Conservation (phyloP, 2,888 invertebrate genomes). For the Parnassius mnemosyne region DNA sequence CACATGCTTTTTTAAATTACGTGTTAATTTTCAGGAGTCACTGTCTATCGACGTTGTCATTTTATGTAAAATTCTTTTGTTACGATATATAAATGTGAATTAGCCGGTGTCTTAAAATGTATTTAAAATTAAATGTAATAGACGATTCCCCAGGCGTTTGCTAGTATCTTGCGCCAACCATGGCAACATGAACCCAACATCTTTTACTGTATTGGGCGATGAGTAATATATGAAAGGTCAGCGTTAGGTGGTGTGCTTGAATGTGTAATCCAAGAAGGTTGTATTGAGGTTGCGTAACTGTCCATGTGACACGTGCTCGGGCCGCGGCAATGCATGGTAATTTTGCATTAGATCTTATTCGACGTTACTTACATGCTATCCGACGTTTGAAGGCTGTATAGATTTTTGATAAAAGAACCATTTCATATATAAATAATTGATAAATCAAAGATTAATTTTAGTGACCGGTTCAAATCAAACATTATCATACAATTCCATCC, state of each 20-base stretch:
- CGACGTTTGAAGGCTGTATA: background rate
- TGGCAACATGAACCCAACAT: conserved; percentile 11
- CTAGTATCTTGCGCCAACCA: conserved; percentile 16
- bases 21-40: too few species aligned
- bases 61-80: too few species aligned
- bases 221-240: conserved; percentile 13
- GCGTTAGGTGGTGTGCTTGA: conserved; percentile 20
- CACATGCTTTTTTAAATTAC: too few species aligned
- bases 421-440: too few species aligned
- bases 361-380: background rate
- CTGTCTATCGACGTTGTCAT: too few species aligned
- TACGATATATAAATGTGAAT: too few species aligned
- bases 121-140: background rate
- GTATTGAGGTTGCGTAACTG: conserved; percentile 33
- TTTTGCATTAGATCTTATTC: conserved; percentile 22
- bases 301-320: conserved; percentile 28
- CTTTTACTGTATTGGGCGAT: conserved; percentile 8
- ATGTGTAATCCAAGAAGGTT: conserved; percentile 29
- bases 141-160: conserved; percentile 26
- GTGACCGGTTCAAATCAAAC: too few species aligned
- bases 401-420: too few species aligned
- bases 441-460: too few species aligned
- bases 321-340: conserved; percentile 8
- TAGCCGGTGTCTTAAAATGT: too few species aligned
- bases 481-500: too few species aligned